A percentile compares a stretch with the other conserved stretches of the same genome.
phyloP scores from a whole-genome alignment of 2,113 vertebrate species.

The Tyto alba region DNA sequence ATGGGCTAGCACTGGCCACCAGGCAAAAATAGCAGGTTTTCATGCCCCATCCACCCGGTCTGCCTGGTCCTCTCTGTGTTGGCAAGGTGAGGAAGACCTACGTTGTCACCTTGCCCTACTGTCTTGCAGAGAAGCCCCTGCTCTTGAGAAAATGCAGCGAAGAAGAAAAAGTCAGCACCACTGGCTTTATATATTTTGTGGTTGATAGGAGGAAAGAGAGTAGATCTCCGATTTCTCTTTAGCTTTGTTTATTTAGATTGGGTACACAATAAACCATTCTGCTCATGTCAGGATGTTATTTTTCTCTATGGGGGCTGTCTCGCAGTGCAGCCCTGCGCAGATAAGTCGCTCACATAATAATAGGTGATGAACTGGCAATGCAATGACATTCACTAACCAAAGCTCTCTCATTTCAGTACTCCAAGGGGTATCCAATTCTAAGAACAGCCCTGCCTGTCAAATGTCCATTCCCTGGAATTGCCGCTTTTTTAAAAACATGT shows the following conservation, averaged over 20 bases:
- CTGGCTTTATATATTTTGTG: neutral
- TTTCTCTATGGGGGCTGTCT: conserved; percentile 1
- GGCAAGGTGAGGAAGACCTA: neutral
- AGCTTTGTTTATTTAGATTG: conserved; percentile 28
- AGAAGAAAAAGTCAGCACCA: neutral
- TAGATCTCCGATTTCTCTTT: neutral
- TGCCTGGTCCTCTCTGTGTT: neutral
- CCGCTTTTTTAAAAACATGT: neutral
- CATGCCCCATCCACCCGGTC: neutral
- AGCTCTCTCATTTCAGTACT: conserved; percentile 23
- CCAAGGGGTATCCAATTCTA: conserved; percentile 25
- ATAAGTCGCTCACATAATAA: neutral
- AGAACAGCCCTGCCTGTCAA: neutral
- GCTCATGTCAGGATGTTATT: conserved; percentile 18
- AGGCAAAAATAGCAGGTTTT: neutral
- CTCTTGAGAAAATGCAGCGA: neutral
- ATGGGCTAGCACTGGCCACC: neutral
- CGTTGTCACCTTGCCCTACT: neutral
- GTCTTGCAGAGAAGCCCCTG: neutral
- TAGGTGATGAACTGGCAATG: conserved; percentile 30
- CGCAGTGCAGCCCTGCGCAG: neutral
- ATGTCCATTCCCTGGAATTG: neutral
- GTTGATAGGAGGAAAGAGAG: neutral
- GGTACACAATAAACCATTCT: neutral
- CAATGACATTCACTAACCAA: conserved; percentile 14